A percentile compares a stretch with the other conserved stretches of the same genome.
phyloP scores from a whole-genome alignment of 2,888 invertebrate species.

The Steromphala cineraria region DNA sequence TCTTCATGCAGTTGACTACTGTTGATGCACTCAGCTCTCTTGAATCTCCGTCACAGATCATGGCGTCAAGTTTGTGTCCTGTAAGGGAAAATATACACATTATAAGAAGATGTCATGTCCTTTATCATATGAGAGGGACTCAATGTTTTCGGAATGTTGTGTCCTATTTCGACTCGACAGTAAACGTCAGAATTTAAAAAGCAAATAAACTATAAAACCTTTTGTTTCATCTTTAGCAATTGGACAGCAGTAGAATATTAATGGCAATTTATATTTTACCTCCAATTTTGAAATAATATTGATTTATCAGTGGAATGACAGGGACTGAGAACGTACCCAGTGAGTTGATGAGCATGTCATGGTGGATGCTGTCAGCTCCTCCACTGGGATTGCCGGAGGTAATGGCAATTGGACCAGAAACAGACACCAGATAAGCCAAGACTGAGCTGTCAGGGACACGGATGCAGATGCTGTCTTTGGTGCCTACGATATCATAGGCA shows the following conservation, averaged over 20 bases:
- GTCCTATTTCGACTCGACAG: too few species aligned
- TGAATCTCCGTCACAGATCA: conserved; percentile 57
- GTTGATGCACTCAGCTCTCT: conserved; percentile 53
- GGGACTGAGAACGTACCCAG: conserved; percentile 40
- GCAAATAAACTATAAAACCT: too few species aligned
- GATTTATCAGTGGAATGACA: too few species aligned
- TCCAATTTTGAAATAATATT: too few species aligned
- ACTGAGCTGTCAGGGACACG: conserved; percentile 47
- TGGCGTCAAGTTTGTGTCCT: conserved; percentile 54
- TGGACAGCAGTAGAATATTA: too few species aligned
- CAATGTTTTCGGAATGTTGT: too few species aligned
- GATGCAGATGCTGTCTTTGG: conserved; percentile 51
- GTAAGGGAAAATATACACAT: conserved; percentile 38
- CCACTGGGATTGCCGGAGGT: conserved; percentile 60
- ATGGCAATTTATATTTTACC: too few species aligned
- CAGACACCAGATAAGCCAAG: conserved; percentile 9
- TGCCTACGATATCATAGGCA: conserved; percentile 42
- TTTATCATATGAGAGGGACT: too few species aligned
- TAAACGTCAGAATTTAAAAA: too few species aligned
- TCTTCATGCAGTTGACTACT: conserved; percentile 58
- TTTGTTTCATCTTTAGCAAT: too few species aligned
- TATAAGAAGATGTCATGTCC: too few species aligned
- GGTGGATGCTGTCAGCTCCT: conserved; percentile 57
- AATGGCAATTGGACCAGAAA: conserved; percentile 53
- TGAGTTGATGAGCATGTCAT: conserved; percentile 53